Conservation (phyloP, 2,113 vertebrate genomes). For the Platysteira castanea region DNA sequence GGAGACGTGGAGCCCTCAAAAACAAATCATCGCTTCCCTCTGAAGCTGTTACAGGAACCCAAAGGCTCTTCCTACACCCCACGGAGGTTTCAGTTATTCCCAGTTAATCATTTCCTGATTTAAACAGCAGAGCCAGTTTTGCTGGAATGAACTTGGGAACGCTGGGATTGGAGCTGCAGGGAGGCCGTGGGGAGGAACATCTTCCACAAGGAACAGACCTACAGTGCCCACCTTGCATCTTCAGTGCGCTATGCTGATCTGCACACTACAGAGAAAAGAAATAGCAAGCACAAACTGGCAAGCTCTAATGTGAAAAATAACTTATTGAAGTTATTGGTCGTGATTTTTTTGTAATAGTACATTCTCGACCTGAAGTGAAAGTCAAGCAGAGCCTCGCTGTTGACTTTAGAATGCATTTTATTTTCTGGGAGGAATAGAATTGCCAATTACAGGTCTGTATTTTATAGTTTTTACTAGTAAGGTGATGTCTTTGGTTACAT, state of each 20-base stretch:
- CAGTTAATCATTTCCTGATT: conserved; percentile 44
- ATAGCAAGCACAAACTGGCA: neutral
- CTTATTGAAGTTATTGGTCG: neutral
- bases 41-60: neutral
- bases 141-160: neutral
- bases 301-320: neutral
- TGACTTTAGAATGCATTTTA: neutral
- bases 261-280: neutral
- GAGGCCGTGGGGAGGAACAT: neutral
- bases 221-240: neutral
- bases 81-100: neutral
- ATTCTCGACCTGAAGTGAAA: neutral
- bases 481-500: neutral
- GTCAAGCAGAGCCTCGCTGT: neutral
- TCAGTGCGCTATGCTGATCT: neutral
- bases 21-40: neutral
- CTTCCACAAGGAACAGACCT: neutral
- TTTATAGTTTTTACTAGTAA: neutral
- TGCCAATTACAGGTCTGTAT: neutral
- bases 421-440: neutral
- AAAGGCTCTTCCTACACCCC: neutral
- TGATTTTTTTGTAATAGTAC: neutral
- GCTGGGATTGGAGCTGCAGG: neutral
- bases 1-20: neutral
- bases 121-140: neutral